These are phyloP conservation scores for Luffia ferchaultella DNA, from an alignment of 2,888 invertebrate species.

Conservation along the genomic window DNA sequence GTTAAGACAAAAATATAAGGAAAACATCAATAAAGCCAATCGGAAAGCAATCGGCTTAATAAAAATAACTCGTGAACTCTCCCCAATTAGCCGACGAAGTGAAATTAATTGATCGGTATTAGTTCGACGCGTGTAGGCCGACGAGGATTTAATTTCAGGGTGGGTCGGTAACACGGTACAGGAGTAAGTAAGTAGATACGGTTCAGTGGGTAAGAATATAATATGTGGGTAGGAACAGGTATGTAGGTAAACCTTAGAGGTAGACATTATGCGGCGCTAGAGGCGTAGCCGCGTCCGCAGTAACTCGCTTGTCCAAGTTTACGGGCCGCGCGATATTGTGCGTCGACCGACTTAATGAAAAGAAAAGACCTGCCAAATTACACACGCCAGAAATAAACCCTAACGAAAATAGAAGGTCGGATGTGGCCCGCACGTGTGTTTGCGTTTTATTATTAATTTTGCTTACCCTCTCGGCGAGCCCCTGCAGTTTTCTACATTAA, in stretches of 20 bases:
- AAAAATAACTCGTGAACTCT: background rate
- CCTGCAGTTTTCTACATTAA: too few species aligned
- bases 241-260: background rate
- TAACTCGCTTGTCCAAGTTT: slow-evolving; percentile 35
- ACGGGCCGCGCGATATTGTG: slow-evolving; percentile 53
- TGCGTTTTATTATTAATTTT: background rate
- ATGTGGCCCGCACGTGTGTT: background rate
- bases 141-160: slow-evolving; percentile 24
- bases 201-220: background rate
- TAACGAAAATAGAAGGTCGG: background rate
- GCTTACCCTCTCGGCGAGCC: background rate
- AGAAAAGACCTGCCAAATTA: slow-evolving; percentile 17
- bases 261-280: background rate
- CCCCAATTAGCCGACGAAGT: background rate
- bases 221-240: background rate
- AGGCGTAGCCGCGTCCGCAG: background rate
- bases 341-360: slow-evolving; percentile 46
- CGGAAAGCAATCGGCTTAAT: background rate
- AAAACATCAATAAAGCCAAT: too few species aligned
- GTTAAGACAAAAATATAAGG: too few species aligned
- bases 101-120: background rate
- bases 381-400: slow-evolving; percentile 13
- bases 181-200: slow-evolving; percentile 13
- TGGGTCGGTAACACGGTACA: slow-evolving; percentile 25
- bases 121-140: slow-evolving; percentile 10